A percentile compares a stretch with the other conserved stretches of the same genome.
Evolutionary conservation across 2,888 invertebrate species (phyloP).

Genomic region (Torymus aiolomorphi): DNA sequence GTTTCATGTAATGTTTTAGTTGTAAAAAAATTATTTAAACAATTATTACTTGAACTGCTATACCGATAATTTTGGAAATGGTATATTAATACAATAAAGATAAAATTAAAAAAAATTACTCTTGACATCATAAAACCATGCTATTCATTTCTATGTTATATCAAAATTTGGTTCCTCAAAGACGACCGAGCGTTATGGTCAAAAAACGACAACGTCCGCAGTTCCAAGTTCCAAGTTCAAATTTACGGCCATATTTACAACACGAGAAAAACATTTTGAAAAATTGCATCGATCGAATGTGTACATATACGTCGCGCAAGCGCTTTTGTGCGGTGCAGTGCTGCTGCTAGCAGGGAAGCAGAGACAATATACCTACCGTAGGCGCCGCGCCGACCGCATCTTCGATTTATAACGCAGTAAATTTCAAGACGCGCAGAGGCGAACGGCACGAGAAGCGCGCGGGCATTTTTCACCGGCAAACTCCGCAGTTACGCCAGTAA

Average conservation of each 20-base stretch:
- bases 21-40: too few species aligned
- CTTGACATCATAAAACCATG: too few species aligned
- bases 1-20: too few species aligned
- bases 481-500: conserved; percentile 33
- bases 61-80: too few species aligned
- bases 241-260: neutral
- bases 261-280: conserved; percentile 25
- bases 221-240: neutral
- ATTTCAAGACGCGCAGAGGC: conserved; percentile 65
- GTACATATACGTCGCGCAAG: too few species aligned
- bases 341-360: conserved; percentile 18
- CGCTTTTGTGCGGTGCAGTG: too few species aligned
- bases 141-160: too few species aligned
- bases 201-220: neutral
- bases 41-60: too few species aligned
- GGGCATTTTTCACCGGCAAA: conserved; percentile 33
- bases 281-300: conserved; percentile 65
- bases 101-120: too few species aligned
- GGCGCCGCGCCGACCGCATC: conserved; percentile 68
- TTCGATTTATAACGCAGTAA: conserved; percentile 72
- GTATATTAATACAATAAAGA: too few species aligned
- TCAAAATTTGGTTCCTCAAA: too few species aligned
- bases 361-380: conserved; percentile 53
- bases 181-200: too few species aligned
- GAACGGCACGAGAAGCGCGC: neutral